These are phyloP conservation scores for Physeter macrocephalus DNA, from an alignment of 2,113 vertebrate species.

Conservation along the genomic window DNA sequence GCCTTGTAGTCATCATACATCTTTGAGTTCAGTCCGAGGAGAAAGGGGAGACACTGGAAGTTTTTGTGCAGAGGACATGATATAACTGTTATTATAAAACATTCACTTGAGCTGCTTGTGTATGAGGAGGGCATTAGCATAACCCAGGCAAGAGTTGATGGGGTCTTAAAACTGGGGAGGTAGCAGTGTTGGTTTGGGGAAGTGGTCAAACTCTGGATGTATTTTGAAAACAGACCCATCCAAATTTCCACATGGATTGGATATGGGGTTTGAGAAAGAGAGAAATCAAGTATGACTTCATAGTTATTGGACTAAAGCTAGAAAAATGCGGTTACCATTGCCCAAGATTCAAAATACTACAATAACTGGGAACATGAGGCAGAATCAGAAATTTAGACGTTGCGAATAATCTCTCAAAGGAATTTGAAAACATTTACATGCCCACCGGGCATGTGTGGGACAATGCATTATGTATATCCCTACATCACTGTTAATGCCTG, in stretches of 20 bases:
- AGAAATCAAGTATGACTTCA: not conserved
- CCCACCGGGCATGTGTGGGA: not conserved
- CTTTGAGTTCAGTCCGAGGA: not conserved
- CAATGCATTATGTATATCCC: too few species aligned
- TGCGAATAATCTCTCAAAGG: not conserved
- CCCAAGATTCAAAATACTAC: not conserved
- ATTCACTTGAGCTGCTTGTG: not conserved
- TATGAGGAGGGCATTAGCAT: rapidly evolving
- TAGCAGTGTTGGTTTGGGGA: not conserved
- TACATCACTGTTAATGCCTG: not conserved
- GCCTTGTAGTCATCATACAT: not conserved
- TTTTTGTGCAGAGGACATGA: not conserved
- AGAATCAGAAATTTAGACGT: not conserved
- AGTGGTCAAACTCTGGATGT: not conserved
- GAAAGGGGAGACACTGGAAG: not conserved
- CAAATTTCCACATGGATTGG: not conserved
- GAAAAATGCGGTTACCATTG: not conserved
- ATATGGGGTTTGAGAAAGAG: not conserved
- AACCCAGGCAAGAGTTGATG: not conserved
- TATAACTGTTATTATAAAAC: not conserved
- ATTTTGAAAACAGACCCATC: not conserved
- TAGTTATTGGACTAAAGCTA: not conserved
- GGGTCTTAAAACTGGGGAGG: not conserved
- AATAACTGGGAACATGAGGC: not conserved
- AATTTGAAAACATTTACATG: not conserved